Evolutionary conservation across 1,140 invertebrate genomes (phyloP), one percentile per base, ranked within the genome.

Genomic region (Saccostrea glomerata): DNA sequence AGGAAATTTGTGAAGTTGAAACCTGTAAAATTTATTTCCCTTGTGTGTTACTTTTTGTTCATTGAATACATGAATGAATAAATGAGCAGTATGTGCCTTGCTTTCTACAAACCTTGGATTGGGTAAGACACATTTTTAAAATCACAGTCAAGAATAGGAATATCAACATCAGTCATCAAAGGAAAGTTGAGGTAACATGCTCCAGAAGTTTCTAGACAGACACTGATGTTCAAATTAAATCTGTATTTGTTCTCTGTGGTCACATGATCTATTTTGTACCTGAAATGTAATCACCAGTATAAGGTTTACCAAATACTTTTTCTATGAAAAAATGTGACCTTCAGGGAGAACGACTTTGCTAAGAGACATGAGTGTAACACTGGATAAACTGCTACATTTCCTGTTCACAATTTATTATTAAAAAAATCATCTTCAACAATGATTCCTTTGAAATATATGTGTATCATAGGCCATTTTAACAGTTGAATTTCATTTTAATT

Each of bases 181-280:
- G 84, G 55, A 20, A 85, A 85, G 23, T 36, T 25, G 20, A 85
- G 23, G 84, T 36, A 17, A 86, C 89, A 90, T 40, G 23, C 58
- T 2, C 7, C 82, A 20, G 83, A 83, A 15, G 54, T 70, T 60
- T 89, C 88, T 7, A 89, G 86, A 83, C 90, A 90, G 9, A 90
- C 85, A 73, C 87, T 90, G 17, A 89, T 17, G 17, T 89, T 87
- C 40, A 89, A 40, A 55, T 77, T 89, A 17, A 90, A 82, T 36
- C 84, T 30, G 83, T 86, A 90, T 15, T 84, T 86, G 15, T 84
- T 86, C 58, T 88, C 86, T 2, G 47, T 82, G 7, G 40, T 70
- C 25, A 89, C 4, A n/a, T 89, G 82, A 25, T 88, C 90, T 15
- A 90, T 89, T 60, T 84, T 89, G 86, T 85, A 90, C 13, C 87